Conservation (phyloP, 2,113 vertebrate genomes). For the Ceyx margarethae region DNA sequence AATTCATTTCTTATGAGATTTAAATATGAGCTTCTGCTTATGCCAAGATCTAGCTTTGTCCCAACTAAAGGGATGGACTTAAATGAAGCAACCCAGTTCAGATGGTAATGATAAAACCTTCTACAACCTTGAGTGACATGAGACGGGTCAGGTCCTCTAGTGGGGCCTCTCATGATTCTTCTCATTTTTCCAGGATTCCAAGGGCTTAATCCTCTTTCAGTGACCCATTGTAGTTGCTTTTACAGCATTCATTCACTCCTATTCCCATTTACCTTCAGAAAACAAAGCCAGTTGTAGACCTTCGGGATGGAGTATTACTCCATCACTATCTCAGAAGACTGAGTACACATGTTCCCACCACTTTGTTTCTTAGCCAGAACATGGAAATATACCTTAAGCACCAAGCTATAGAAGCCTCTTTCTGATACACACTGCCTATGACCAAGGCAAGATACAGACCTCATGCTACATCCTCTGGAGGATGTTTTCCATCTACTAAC, state of each 20-base stretch:
- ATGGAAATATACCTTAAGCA: background rate
- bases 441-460: background rate
- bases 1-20: background rate
- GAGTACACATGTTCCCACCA: background rate
- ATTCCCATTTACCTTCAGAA: background rate
- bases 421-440: background rate
- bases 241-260: background rate
- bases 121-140: no score
- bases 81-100: no score
- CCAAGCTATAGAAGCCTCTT: background rate
- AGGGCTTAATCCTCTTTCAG: background rate
- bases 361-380: background rate
- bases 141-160: no score
- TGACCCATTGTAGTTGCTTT: background rate
- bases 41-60: background rate
- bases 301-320: background rate
- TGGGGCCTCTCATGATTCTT: no score
- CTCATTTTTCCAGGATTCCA: no score
- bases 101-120: no score
- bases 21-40: background rate
- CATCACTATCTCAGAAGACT: background rate
- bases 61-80: background rate
- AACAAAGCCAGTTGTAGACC: background rate
- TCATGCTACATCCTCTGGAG: background rate
- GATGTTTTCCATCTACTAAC: background rate